Conservation (phyloP, 2,797 vertebrate genomes). For the Neosilurus mollespiculum region DNA sequence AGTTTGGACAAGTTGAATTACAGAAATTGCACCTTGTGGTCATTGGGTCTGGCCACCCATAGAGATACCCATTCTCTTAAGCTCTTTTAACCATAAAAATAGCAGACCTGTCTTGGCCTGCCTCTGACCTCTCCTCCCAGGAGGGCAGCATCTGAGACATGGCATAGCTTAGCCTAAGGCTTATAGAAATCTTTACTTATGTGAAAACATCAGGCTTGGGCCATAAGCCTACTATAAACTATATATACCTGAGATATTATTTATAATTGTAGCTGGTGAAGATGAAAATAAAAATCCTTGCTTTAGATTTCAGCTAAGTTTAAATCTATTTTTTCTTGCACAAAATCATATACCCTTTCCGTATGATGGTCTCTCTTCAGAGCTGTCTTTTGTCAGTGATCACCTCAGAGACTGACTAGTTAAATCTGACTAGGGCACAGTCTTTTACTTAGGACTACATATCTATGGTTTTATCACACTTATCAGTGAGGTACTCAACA, state of each 20-base stretch:
- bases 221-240: not conserved
- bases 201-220: conserved; percentile 8
- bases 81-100: conserved; percentile 61
- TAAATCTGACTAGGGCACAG: conserved; percentile 32
- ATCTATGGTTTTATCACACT: conserved; percentile 30
- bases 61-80: conserved; percentile 49
- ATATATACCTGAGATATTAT: not conserved
- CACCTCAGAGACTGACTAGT: conserved; percentile 27
- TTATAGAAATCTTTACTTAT: conserved; percentile 13
- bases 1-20: not conserved
- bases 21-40: conserved; percentile 25
- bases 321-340: not conserved
- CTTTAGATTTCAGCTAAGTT: not conserved
- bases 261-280: not conserved
- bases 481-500: conserved; percentile 28
- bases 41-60: conserved; percentile 54
- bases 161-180: conserved; percentile 29
- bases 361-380: not conserved
- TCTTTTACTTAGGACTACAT: conserved; percentile 6
- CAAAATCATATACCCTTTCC: not conserved
- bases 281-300: not conserved
- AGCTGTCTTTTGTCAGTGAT: conserved; percentile 22
- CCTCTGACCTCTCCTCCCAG: conserved; percentile 57
- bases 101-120: conserved; percentile 60
- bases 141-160: conserved; percentile 42